phyloP scores from a whole-genome alignment of 2,888 invertebrate genomes.

The Dicycla oo region DNA sequence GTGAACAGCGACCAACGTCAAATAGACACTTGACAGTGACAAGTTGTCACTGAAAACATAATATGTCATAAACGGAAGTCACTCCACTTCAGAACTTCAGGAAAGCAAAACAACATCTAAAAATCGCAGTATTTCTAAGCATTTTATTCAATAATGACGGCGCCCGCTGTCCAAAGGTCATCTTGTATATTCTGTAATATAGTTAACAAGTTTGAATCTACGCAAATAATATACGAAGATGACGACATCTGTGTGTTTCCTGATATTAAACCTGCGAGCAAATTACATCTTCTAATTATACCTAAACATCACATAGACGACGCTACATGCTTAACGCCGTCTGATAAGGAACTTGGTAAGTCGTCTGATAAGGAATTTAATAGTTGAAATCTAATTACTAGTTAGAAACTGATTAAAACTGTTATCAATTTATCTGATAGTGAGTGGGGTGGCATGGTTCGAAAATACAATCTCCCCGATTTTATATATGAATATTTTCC shows the following conservation, averaged over 20 bases:
- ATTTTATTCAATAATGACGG: conserved; percentile 68
- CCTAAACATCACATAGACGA: conserved; percentile 94
- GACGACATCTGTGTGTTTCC: conserved; percentile 94
- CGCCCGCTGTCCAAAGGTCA: conserved; percentile 66
- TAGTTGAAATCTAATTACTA: conserved; percentile 2
- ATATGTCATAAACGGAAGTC: background rate
- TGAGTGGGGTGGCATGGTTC: conserved; percentile 18
- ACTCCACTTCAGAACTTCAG: conserved; percentile 5
- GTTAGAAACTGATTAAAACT: conserved; percentile 30
- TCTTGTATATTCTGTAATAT: conserved; percentile 95
- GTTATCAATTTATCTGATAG: conserved; percentile 41
- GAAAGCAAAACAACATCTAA: conserved; percentile 28
- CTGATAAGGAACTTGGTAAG: conserved; percentile 93
- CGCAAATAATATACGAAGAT: conserved; percentile 93
- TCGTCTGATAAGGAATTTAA: no score
- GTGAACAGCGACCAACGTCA: conserved; percentile 27
- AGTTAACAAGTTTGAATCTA: conserved; percentile 90
- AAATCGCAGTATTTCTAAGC: background rate
- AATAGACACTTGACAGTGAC: conserved; percentile 24
- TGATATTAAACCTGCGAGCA: conserved; percentile 95
- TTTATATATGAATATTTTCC: background rate
- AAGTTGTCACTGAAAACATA: conserved; percentile 11
- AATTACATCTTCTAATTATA: conserved; percentile 94
- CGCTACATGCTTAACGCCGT: conserved; percentile 92
- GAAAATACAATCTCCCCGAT: conserved; percentile 16